A percentile compares a stretch with the other conserved stretches of the same genome.
phyloP scores from a whole-genome alignment of 1,140 invertebrate species.

The Copidosoma floridanum region DNA sequence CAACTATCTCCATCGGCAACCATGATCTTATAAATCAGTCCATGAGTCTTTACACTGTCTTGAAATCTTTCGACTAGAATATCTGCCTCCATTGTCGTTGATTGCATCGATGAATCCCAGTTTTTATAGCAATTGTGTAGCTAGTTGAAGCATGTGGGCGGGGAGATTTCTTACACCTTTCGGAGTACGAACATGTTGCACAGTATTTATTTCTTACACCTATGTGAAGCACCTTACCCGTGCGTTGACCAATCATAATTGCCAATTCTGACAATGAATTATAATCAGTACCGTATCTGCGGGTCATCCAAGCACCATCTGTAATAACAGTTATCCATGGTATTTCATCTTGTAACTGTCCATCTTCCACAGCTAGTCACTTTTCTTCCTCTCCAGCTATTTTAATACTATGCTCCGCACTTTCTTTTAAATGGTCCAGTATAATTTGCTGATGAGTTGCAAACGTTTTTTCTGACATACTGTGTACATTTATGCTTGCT shows the following conservation, averaged over 20 bases:
- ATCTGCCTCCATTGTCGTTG: conserved; percentile 47
- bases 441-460: not conserved
- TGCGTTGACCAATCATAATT: conserved; percentile 44
- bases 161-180: conserved; percentile 20
- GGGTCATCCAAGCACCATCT: conserved; percentile 30
- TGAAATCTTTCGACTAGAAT: conserved; percentile 49
- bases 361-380: conserved; percentile 23
- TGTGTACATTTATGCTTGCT: conserved; percentile 11
- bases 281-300: conserved; percentile 13
- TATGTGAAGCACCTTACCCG: conserved; percentile 47
- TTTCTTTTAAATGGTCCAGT: not conserved
- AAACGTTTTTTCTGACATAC: conserved; percentile 17
- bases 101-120: conserved; percentile 34
- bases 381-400: not conserved
- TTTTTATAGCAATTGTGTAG: conserved; percentile 41
- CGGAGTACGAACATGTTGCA: conserved; percentile 35
- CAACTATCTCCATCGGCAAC: conserved; percentile 53
- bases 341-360: conserved; percentile 20
- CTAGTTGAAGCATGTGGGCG: too few species aligned
- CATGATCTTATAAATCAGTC: conserved; percentile 43
- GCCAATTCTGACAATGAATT: conserved; percentile 30
- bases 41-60: conserved; percentile 40
- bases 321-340: conserved; percentile 30
- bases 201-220: conserved; percentile 51
- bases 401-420: conserved; percentile 9